These are phyloP conservation scores for Lithosia quadra DNA, from an alignment of 2,888 invertebrate genomes.

Conservation along the genomic window DNA sequence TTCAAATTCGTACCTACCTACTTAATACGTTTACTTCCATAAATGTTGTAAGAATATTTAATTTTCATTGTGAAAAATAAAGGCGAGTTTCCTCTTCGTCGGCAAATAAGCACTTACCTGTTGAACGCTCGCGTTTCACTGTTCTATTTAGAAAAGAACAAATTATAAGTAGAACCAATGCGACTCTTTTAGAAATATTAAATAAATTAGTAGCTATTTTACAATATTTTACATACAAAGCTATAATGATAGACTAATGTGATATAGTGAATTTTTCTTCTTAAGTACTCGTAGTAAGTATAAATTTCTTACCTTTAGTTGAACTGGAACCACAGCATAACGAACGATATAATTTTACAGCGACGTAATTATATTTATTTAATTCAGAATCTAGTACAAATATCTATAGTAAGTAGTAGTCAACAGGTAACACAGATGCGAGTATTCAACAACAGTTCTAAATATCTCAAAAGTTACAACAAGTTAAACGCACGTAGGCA, in stretches of 20 bases:
- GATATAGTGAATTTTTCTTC: background rate
- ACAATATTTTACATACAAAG: background rate
- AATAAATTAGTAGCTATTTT: background rate
- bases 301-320: slow-evolving; percentile 61
- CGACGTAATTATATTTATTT: slow-evolving; percentile 68
- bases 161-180: background rate
- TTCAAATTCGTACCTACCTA: background rate
- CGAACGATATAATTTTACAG: slow-evolving; percentile 64
- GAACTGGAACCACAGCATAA: slow-evolving; percentile 57
- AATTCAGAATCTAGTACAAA: slow-evolving; percentile 72
- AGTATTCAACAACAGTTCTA: slow-evolving; percentile 82
- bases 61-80: slow-evolving; percentile 24
- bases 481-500: slow-evolving; percentile 70
- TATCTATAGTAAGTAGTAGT: slow-evolving; percentile 77
- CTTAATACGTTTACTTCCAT: background rate
- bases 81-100: slow-evolving; percentile 23
- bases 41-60: background rate
- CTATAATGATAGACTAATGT: background rate
- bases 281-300: background rate
- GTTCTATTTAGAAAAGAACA: slow-evolving; percentile 12
- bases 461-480: slow-evolving; percentile 84
- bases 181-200: background rate
- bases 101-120: slow-evolving; percentile 47
- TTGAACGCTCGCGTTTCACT: slow-evolving; percentile 39
- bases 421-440: slow-evolving; percentile 85